Percentiles rank a stretch among this genome's conserved stretches.
phyloP scores from a whole-genome alignment of 1,140 invertebrate genomes.

The Zophobas morio region DNA sequence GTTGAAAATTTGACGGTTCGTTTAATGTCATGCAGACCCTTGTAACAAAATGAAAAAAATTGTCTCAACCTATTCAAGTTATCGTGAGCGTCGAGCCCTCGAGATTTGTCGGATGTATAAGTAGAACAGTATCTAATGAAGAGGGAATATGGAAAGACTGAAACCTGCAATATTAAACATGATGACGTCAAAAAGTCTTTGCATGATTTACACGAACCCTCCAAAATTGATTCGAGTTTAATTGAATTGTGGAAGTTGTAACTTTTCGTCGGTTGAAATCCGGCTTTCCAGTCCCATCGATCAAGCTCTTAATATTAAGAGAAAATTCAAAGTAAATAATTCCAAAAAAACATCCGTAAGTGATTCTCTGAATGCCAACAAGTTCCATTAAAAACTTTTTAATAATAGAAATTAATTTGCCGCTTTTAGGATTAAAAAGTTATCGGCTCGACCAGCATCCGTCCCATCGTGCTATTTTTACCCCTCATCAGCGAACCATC shows the following conservation, averaged over 20 bases:
- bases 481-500: slow-evolving; percentile 10
- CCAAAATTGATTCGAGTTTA: slow-evolving; percentile 3
- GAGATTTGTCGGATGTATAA: slow-evolving; percentile 10
- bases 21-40: not conserved
- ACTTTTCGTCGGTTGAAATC: slow-evolving; percentile 6
- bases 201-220: slow-evolving; percentile 1
- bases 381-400: slow-evolving; percentile 20
- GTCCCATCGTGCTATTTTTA: not conserved
- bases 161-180: slow-evolving; percentile 36
- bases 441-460: slow-evolving; percentile 12
- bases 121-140: slow-evolving; percentile 14
- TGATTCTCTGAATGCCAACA: not conserved
- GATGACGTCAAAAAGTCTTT: slow-evolving; percentile 3
- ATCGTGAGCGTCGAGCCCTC: not conserved
- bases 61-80: not conserved
- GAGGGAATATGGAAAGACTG: slow-evolving; percentile 8
- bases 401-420: slow-evolving; percentile 35
- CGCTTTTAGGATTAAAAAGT: slow-evolving; percentile 23
- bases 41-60: slow-evolving; percentile 25
- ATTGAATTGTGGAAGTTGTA: slow-evolving; percentile 23
- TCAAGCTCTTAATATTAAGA: slow-evolving; percentile 15
- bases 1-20: too few relatives aligned
- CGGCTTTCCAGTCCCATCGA: slow-evolving; percentile 21
- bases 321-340: slow-evolving; percentile 7
- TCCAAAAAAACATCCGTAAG: slow-evolving; percentile 11